Evolutionary conservation across 2,797 vertebrate genomes (phyloP), one percentile per base, ranked within the genome.

Genomic region (Urosaurus nigricauda): DNA sequence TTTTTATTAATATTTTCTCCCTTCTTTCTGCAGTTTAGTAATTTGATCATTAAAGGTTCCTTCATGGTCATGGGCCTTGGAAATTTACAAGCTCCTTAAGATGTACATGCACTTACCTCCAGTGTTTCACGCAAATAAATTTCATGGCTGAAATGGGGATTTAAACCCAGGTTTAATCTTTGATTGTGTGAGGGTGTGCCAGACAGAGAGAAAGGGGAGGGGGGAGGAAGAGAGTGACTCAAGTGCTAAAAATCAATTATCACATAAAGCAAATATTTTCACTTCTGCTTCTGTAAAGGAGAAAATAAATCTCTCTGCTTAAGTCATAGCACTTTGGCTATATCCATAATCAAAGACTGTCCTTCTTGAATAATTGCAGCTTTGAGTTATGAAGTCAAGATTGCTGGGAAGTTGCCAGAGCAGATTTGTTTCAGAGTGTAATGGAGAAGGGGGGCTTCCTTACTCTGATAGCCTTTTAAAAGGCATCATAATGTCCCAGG

Each of bases 381-480:
- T 93, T 89, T 94, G 90, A 96, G 89, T 92, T 92, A 90, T 14
- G 80, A 86, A 94, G 90, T 92, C 85, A 86, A 75, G 90, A 83
- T 92, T 93, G 86, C 86, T 88, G 78, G 92, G 53, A 91, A 92
- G 74, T 89, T 90, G 87, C 94, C 91, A 94, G 89, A 92, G 47
- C 85, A 93, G 90, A 94, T 94, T 94, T 93, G 89, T 94, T 94
- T 93, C 90, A 92, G 79, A 91, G 78, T 75, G 85, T 87, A 88
- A 51, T 51, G 47, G 47, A 51, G 47, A 51, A 51, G 65, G 43
- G 78, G 60, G 47, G 12, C 19, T 60, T 40, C 40, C 16, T 75
- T 92, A 94, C 89, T 91, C 90, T 94, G 87, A 94, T 94, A 93
- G 93, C 83, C 89, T 91, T 94, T 88, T 92, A 94, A 94, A 92